Base-by-base conservation (phyloP, 2,113 vertebrate genomes). In the Nycticorax nycticorax region DNA sequence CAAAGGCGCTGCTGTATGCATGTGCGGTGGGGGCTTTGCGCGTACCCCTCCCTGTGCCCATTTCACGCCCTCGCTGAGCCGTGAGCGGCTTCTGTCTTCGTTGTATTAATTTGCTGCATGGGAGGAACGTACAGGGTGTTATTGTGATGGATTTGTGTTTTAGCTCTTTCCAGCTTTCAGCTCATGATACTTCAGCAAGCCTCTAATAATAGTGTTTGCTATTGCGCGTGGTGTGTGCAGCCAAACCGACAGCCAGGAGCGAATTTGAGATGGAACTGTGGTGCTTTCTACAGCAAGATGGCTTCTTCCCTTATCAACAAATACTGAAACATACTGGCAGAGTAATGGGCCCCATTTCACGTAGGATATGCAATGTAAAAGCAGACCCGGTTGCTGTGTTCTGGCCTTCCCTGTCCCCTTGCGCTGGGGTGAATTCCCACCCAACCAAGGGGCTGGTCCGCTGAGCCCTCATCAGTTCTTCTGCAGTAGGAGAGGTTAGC, bases 101-200 rank as follows among this genome's bases (percentile, higher is more conserved):
- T 77, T 88, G 88, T 55, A 52, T 63, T 87, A 84, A 78, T 94
- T 84, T 92, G 60, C 66, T 89, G 93, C 79, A 94, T 52, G 76
- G 92, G 91, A 95, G 85, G 75, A 91, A 64, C 60, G 7, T 32
- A 60, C 48, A 74, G 88, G 55, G 19, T 73, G 85, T 91, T 86
- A 50, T 62, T 32, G 86, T 41, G 72, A 84, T n/a, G 68, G 45
- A 59, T 93, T 92, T 0, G 0, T 90, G 60, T 41, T 74, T 55
- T 80, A 83, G 67, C 59, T 91, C 59, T 74, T 74, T 37, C 32
- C 27, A 90, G 48, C 74, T 94, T 88, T 88, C 78, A 92, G 78
- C 75, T 92, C 35, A 6, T 64, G 88, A 48, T 91, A 60, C 62
- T 80, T 90, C n/a, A 92, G 63, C 67, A 55, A 63, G 41, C 63